Base-by-base conservation (phyloP, 2,888 invertebrate genomes). In the Aphodius sticticus region DNA sequence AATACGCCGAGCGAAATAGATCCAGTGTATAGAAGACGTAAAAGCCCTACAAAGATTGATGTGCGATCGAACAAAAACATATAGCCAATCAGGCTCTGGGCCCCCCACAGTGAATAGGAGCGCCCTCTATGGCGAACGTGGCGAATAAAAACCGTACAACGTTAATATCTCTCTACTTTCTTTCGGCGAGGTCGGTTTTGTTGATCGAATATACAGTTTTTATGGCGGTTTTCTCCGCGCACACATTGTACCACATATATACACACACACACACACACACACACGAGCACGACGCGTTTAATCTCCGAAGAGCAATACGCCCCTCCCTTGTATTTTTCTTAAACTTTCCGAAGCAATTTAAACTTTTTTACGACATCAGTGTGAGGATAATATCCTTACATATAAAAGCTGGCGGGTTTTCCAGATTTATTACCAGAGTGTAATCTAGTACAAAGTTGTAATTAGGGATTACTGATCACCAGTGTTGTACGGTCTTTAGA, bases 1-100 rank as follows among this genome's bases (percentile, higher is more conserved):
- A 53, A 53, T 53, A 5, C 53, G 2, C 53, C 53, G 53, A 53
- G 53, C 53, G 53, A 53, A 53, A 53, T 53, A 53, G 53, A 53
- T 53, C 53, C 53, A 53, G 53, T 53, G 53, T 53, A 53, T 53
- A 5, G 53, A 53, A 53, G 53, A 53, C 53, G 53, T 53, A 53
- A 53, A 12, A 53, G 53, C 53, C 53, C 53, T 0, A 5, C 53
- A 53, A 53, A 53, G 53, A 53, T 53, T 53, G 53, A 53, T 53
- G 53, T 53, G 53, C 53, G 53, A 53, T 53, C 53, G 53, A 53
- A 53, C 53, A 53, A 53, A 53, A 53, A 53, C 53, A 53, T 53
- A 53, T 53, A 53, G 53, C 53, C 53, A 53, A 53, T 53, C 53
- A 53, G 53, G 53, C 53, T 5, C 9, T 53, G 12, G 38, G 2